Base-by-base conservation (phyloP, 2,113 vertebrate species). In the Peromyscus californicus region DNA sequence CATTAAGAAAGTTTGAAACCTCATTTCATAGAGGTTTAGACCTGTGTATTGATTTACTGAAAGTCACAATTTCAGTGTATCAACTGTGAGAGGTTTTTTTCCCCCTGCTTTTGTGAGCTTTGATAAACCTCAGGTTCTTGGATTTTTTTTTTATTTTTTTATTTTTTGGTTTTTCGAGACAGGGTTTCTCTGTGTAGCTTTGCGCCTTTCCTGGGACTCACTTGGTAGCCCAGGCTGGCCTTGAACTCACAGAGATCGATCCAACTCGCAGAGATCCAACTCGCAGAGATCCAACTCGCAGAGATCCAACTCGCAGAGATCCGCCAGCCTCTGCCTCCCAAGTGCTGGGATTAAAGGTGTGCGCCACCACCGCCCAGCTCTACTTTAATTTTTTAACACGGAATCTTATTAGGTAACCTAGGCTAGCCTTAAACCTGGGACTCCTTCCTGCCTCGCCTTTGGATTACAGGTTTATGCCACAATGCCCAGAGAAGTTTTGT, bases 31-130 rank as follows among this genome's bases (percentile, higher is more conserved):
- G 54, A 79, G 24, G 24, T 76, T 59, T 92, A 83, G 67, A 65
- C 69, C 33, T 95, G 0, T 91, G 8, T 84, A 91, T 89, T 94
- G 72, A 94, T 51, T 76, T 75, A 19, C 42, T 95, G 3, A 39
- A 84, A 94, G 42, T 79, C 57, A 84, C 79, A 36, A 89, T 97
- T 90, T 94, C 42, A n/a, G 59, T 94, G 17, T 90, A n/a, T 78
- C 61, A 96, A 45, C 33, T 92, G 5, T 92, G 26, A 29, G 29
- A 54, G n/a, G 61, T 45, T 90, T 94, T 90, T 92, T 95, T 54
- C 94, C 39, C 21, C 9, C 70, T 78, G 54, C 45, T 95, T 96
- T 96, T 51, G 7, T 91, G 87, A 88, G 88, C 17, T 17, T 80
- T 69, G 79, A 90, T 76, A 70, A 19, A 54, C 90, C 89, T 92